Percentiles rank a stretch among this genome's conserved stretches.
Evolutionary conservation across 64 coral and sea anemone species (phyloP).

Genomic region (Anthopleura sola): DNA sequence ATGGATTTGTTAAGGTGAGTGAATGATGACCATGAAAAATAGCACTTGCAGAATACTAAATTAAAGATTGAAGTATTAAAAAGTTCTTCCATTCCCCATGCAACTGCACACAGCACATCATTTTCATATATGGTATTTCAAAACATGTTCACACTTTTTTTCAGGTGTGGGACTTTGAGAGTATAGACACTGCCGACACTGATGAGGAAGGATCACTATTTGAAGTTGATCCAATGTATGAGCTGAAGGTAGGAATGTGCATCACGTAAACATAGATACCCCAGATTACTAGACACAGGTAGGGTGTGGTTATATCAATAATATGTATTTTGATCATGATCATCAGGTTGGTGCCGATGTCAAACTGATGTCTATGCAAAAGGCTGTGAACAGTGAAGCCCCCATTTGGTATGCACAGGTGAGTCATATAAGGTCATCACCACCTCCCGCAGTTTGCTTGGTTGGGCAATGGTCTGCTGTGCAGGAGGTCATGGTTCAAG

Average conservation of each 20-base stretch:
- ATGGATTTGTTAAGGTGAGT: constrained; percentile 91
- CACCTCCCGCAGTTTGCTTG: too few species aligned
- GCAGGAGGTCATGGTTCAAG: too few species aligned
- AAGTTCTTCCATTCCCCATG: too few species aligned
- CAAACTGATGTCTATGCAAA: constrained; percentile 96
- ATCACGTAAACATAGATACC: background rate
- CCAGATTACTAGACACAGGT: too few species aligned
- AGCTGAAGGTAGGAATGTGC: constrained; percentile 68
- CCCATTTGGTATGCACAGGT: constrained; percentile 99
- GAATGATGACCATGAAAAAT: background rate
- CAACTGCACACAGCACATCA: too few species aligned
- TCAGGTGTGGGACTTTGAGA: constrained; percentile 98
- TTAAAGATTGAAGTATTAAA: too few species aligned
- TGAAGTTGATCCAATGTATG: constrained; percentile 99
- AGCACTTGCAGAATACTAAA: too few species aligned
- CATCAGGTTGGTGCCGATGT: constrained; percentile 94
- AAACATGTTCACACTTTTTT: background rate
- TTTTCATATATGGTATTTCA: too few species aligned
- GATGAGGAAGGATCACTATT: constrained; percentile 83
- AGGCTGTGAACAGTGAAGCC: constrained; percentile 81
- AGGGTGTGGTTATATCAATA: too few species aligned
- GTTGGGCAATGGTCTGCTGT: too few species aligned
- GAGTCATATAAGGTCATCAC: too few species aligned
- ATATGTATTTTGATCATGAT: background rate
- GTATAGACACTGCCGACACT: constrained; percentile 96